A percentile compares a stretch with the other conserved stretches of the same genome.
Evolutionary conservation across 2,113 vertebrate genomes (phyloP).

Genomic region (Conger conger): DNA sequence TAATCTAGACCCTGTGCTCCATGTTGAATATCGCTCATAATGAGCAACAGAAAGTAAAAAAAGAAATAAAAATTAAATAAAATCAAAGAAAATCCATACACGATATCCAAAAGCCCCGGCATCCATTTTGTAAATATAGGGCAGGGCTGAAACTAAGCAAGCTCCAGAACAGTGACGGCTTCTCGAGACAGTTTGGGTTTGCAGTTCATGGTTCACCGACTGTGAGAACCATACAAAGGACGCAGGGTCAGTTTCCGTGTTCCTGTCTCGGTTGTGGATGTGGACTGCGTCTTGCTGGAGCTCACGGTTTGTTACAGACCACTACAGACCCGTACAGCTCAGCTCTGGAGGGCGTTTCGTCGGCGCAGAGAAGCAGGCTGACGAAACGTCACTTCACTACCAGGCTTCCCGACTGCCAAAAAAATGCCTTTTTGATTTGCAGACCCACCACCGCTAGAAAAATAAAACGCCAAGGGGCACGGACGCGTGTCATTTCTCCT

Average conservation of each 20-base stretch:
- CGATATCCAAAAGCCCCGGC: not conserved
- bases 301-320: not conserved
- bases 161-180: not conserved
- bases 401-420: not conserved
- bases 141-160: not conserved
- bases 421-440: not conserved
- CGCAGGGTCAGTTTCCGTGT: not conserved
- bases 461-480: not conserved
- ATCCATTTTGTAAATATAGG: not conserved
- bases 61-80: not conserved
- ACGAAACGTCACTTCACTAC: not conserved
- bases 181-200: not conserved
- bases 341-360: not conserved
- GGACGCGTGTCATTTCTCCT: not conserved
- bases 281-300: not conserved
- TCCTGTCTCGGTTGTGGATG: not conserved
- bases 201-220: not conserved
- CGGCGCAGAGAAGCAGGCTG: not conserved
- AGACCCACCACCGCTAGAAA: not conserved
- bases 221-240: not conserved
- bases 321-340: not conserved
- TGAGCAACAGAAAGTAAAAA: not conserved
- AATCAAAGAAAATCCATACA: not conserved
- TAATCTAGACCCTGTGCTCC: too few relatives aligned
- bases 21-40: too few relatives aligned